These are phyloP conservation scores for Hemiprocne comata DNA, from an alignment of 2,113 vertebrate species.

Conservation along the genomic window DNA sequence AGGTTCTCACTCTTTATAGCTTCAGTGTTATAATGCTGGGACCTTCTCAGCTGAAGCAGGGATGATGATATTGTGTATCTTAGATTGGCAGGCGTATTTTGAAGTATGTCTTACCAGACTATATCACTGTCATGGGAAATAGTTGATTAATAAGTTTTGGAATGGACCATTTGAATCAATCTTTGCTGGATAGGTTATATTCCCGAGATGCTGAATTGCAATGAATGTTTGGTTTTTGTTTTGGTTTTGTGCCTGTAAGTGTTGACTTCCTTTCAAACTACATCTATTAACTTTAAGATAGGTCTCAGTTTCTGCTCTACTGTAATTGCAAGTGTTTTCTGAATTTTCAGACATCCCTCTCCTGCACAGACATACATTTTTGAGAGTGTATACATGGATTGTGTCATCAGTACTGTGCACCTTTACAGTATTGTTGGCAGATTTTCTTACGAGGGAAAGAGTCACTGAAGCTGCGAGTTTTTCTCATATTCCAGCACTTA, in stretches of 20 bases:
- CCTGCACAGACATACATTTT: background rate
- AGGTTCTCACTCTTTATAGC: background rate
- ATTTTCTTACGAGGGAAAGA: background rate
- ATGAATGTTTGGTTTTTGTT: background rate
- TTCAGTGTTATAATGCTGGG: background rate
- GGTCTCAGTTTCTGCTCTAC: background rate
- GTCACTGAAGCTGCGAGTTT: background rate
- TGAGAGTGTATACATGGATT: background rate
- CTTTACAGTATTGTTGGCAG: background rate
- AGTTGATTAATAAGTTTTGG: background rate
- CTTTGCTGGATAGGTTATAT: background rate
- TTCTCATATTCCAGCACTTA: background rate
- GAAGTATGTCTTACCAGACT: background rate
- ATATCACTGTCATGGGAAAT: accelerated
- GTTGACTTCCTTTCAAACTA: background rate
- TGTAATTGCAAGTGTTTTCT: background rate
- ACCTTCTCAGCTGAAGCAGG: background rate
- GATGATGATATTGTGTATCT: background rate
- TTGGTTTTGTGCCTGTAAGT: background rate
- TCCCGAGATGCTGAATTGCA: background rate
- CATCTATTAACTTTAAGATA: background rate
- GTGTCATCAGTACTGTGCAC: background rate
- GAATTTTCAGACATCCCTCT: background rate
- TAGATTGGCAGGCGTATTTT: background rate
- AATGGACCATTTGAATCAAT: background rate